Percentiles rank a stretch among this genome's conserved stretches.
phyloP scores from a whole-genome alignment of 2,888 invertebrate species.

The Calliphora vomitoria region DNA sequence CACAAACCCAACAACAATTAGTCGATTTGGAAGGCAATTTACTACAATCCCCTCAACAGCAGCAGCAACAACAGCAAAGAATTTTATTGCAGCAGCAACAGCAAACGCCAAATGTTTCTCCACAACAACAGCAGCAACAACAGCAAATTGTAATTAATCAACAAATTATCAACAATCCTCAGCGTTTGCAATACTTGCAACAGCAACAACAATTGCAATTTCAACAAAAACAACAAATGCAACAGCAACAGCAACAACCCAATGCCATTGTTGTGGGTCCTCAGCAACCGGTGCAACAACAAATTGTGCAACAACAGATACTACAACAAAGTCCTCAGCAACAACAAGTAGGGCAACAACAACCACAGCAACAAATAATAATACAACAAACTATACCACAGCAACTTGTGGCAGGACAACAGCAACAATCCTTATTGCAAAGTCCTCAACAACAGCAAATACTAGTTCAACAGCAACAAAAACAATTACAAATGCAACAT shows the following conservation, averaged over 20 bases:
- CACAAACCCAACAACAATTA: conserved; percentile 73
- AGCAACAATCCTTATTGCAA: conserved; percentile 59
- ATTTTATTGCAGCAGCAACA: conserved; percentile 78
- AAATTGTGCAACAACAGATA: conserved; percentile 85
- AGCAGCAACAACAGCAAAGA: conserved; percentile 78
- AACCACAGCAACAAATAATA: conserved; percentile 79
- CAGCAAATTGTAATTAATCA: conserved; percentile 83
- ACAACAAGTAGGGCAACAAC: conserved; percentile 84
- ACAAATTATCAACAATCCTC: conserved; percentile 83
- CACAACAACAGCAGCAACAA: conserved; percentile 83
- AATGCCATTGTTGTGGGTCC: conserved; percentile 74
- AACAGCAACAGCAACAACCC: conserved; percentile 74
- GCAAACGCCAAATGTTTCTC: conserved; percentile 79
- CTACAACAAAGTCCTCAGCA: conserved; percentile 83
- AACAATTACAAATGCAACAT: conserved; percentile 81
- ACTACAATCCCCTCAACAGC: conserved; percentile 66
- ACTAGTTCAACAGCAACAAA: conserved; percentile 86
- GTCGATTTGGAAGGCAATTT: conserved; percentile 73
- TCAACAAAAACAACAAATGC: conserved; percentile 78
- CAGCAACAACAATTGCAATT: conserved; percentile 82
- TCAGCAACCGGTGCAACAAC: conserved; percentile 77
- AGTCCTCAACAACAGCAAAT: conserved; percentile 77
- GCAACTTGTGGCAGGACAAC: conserved; percentile 63
- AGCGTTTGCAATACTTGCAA: conserved; percentile 82
- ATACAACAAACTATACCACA: conserved; percentile 72